Base-by-base conservation (phyloP, 2,797 vertebrate species). In the Clamator glandarius region DNA sequence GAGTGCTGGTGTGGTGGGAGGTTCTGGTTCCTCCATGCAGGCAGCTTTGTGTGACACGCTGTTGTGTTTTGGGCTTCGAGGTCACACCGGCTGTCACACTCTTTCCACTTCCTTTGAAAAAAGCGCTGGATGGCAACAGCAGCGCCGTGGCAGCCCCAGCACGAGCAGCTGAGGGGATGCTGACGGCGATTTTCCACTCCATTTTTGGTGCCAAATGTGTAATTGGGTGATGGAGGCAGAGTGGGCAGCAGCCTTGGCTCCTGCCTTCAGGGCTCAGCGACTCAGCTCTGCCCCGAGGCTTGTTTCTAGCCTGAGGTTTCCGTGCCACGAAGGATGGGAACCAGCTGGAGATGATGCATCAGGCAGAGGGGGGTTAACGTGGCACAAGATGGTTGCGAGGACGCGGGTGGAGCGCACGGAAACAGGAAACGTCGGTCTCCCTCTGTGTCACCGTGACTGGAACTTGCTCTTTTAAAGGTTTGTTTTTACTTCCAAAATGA, bases 121-220 rank as follows among this genome's bases (percentile, higher is more conserved):
- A 4, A 42, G 51, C 0, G 16, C 85, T 28, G 76, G 73, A 35
- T 6, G 62, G 61, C 50, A n/a, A n/a, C 12, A 10, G 79, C 78
- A n/a, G n/a, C n/a, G n/a, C n/a, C n/a, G n/a, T n/a, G n/a, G n/a
- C n/a, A 36, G 54, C 9, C 84, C 11, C 70, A 25, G 73, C 70
- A 0, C 4, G 29, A 46, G 84, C 36, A 15, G 82, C 10, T 2
- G 5, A 1, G 29, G 77, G 52, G 81, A 52, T 50, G 92, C 92
- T 87, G 92, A 92, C 64, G 10, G 59, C 39, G 15, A 92, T 90
- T 96, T 96, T 95, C 95, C 92, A 83, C 89, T 95, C 95, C 92
- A 77, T 92, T 89, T 96, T 96, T 96, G 91, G 92, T 93, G 70
- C 91, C 85, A 23, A 87, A 50, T 1, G 6, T 26, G 15, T 62